Percentiles rank a stretch among this genome's conserved stretches.
phyloP scores from a whole-genome alignment of 35 echinoderm and acorn worm genomes.

The Strongylocentrotus purpuratus region DNA sequence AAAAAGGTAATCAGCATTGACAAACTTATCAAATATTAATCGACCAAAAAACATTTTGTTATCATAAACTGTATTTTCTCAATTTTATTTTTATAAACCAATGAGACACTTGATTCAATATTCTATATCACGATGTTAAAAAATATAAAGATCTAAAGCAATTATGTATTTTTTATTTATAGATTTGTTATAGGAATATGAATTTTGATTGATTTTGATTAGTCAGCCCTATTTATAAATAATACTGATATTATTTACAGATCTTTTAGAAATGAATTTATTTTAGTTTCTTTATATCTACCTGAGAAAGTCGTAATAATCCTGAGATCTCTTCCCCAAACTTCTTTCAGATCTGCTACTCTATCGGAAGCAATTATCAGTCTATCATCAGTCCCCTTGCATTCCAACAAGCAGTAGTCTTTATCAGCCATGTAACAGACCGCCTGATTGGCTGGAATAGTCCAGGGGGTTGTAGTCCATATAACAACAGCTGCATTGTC shows the following conservation, averaged over 20 bases:
- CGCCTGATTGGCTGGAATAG: constrained; percentile 97
- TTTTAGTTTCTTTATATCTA: constrained; percentile 18
- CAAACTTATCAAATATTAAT: too few species aligned
- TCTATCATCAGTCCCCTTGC: constrained; percentile 62
- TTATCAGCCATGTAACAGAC: constrained; percentile 91
- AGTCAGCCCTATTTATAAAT: not conserved
- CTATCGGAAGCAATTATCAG: constrained; percentile 82
- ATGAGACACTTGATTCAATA: too few species aligned
- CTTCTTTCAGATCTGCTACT: constrained; percentile 72
- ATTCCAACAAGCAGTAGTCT: constrained; percentile 78
- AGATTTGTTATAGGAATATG: too few species aligned
- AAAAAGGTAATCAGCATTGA: too few species aligned
- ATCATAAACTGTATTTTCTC: too few species aligned
- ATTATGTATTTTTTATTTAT: too few species aligned
- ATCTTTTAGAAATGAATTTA: not conserved
- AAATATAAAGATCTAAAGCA: too few species aligned
- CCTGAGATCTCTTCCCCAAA: constrained; percentile 48
- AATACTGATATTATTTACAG: not conserved
- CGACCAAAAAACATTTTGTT: too few species aligned
- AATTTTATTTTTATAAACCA: too few species aligned
- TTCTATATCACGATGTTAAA: too few species aligned
- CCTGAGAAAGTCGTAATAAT: constrained; percentile 59
- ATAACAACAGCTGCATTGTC: constrained; percentile 63
- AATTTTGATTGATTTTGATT: not conserved
- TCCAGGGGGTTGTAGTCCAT: constrained; percentile 98